A percentile compares a stretch with the other conserved stretches of the same genome.
Conservation (phyloP, 2,888 invertebrate genomes). For the Rotaria magnacalcarata region DNA sequence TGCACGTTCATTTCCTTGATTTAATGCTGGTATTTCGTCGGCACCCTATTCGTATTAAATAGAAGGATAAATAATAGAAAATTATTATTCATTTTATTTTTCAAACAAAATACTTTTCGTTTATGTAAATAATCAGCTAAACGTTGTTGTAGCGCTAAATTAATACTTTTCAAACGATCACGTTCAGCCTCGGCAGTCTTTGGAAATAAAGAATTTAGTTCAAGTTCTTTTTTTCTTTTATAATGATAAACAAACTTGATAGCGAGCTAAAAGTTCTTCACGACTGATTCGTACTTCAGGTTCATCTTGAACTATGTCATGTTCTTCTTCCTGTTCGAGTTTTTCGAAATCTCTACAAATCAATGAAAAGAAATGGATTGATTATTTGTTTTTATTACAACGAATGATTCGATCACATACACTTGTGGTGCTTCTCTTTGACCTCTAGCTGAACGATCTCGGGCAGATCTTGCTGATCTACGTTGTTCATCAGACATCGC, state of each 20-base stretch:
- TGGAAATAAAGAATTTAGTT: constrained; percentile 18
- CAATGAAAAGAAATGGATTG: background rate
- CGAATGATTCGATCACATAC: background rate
- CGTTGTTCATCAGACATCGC: background rate
- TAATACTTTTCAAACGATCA: constrained; percentile 55
- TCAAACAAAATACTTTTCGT: constrained; percentile 52
- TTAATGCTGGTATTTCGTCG: constrained; percentile 48
- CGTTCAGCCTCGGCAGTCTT: constrained; percentile 53
- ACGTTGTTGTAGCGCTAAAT: constrained; percentile 57
- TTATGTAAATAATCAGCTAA: constrained; percentile 58
- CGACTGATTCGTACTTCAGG: constrained; percentile 20
- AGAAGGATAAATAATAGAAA: no score
- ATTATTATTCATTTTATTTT: no score
- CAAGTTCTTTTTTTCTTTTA: background rate
- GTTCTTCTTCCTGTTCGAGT: constrained; percentile 36
- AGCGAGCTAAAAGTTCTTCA: constrained; percentile 42
- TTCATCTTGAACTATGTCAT: constrained; percentile 34
- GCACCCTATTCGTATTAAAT: constrained; percentile 48
- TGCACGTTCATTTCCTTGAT: constrained; percentile 56
- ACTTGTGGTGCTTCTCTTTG: background rate
- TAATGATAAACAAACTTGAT: constrained; percentile 1
- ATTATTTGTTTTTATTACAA: background rate
- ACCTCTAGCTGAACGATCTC: background rate
- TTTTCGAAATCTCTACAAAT: constrained; percentile 21
- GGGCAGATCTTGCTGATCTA: background rate